phyloP scores from a whole-genome alignment of 2,797 vertebrate species.

The Bufotes viridis region DNA sequence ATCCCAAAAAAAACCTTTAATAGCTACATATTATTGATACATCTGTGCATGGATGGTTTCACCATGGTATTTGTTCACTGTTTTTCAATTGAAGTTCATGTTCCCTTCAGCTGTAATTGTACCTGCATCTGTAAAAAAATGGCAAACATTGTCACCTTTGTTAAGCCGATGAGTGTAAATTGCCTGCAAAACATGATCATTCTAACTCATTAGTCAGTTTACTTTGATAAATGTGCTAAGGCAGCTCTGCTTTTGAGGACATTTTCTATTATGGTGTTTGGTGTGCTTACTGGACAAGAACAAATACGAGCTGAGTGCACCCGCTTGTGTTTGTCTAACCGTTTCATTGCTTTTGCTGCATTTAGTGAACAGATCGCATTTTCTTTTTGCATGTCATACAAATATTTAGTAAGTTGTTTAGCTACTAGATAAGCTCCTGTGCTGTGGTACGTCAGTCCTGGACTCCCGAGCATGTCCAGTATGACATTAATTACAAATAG shows the following conservation, averaged over 20 bases:
- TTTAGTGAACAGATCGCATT: background rate
- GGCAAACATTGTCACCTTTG: conserved; percentile 16
- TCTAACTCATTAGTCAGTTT: conserved; percentile 46
- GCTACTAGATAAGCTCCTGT: conserved; percentile 1
- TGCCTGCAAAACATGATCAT: conserved; percentile 20
- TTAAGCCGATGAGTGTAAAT: conserved; percentile 23
- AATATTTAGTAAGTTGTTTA: conserved; percentile 5
- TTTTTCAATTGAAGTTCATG: background rate
- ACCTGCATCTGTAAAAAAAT: background rate
- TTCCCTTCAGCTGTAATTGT: background rate
- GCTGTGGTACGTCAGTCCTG: background rate
- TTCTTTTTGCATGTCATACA: background rate
- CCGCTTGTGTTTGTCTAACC: conserved; percentile 1
- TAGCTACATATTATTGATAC: background rate
- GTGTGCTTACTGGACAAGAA: conserved; percentile 38
- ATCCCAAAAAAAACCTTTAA: too few relatives aligned
- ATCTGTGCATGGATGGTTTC: background rate
- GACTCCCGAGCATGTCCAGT: background rate
- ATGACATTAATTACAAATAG: background rate
- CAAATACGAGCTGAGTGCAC: conserved; percentile 38
- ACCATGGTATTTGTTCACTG: background rate
- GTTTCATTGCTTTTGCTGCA: background rate
- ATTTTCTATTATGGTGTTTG: conserved; percentile 19
- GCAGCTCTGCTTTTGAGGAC: background rate
- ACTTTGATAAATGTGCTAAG: conserved; percentile 43